These are phyloP conservation scores for Vicugna pacos DNA, from an alignment of 2,113 vertebrate genomes.

Conservation along the genomic window DNA sequence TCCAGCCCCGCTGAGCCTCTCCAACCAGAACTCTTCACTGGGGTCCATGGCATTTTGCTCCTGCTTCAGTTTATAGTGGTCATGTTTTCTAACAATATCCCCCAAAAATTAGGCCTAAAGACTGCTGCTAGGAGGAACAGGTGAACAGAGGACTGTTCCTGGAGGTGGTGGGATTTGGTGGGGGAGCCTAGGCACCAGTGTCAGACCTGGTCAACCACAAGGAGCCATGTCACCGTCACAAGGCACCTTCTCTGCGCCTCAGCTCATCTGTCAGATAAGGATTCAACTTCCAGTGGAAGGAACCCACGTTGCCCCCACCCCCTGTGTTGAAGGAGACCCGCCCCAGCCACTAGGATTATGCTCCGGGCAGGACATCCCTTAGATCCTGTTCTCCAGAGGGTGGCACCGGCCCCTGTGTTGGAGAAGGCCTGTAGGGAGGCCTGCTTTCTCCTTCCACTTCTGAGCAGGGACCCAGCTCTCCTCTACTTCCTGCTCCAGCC, in stretches of 20 bases:
- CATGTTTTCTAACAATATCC: neutral
- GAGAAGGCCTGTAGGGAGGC: neutral
- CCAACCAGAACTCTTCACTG: neutral
- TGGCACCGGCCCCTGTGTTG: neutral
- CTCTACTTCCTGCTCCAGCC: neutral
- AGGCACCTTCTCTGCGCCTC: neutral
- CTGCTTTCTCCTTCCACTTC: neutral
- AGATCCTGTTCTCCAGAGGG: neutral
- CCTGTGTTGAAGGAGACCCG: neutral
- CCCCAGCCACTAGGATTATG: neutral
- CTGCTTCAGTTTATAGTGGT: neutral
- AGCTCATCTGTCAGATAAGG: neutral
- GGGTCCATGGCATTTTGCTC: neutral
- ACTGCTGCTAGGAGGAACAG: neutral
- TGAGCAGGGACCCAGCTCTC: neutral
- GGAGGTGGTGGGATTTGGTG: neutral
- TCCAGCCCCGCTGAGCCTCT: neutral
- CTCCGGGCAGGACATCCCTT: neutral
- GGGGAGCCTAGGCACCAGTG: neutral
- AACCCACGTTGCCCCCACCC: too few relatives aligned
- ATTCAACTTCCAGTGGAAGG: fast-evolving
- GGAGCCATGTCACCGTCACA: neutral
- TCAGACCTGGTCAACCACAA: neutral
- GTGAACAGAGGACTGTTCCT: fast-evolving
- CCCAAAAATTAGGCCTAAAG: neutral